Percentiles rank a stretch among this genome's conserved stretches.
Evolutionary conservation across 1,140 invertebrate species (phyloP).

Genomic region (Drosophila kurseongensis): DNA sequence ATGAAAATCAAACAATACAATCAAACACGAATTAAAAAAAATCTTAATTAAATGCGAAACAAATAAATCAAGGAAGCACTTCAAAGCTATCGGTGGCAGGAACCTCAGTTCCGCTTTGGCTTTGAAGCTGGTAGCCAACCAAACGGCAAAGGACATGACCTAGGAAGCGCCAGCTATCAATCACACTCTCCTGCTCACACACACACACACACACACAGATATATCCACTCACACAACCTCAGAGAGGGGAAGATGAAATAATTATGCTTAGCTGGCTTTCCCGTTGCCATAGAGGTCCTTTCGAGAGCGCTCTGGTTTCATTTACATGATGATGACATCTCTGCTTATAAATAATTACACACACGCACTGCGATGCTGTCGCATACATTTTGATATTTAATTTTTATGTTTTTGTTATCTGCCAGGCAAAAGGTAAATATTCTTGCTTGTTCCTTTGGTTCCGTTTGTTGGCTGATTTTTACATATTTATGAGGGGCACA

Average conservation of each 20-base stretch:
- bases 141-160: slow-evolving; percentile 11
- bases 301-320: slow-evolving; percentile 51
- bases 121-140: slow-evolving; percentile 1
- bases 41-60: slow-evolving; percentile 15
- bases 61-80: slow-evolving; percentile 8
- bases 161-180: slow-evolving; percentile 27
- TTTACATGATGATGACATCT: slow-evolving; percentile 74
- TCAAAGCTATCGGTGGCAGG: slow-evolving; percentile 9
- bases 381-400: slow-evolving; percentile 76
- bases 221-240: background rate
- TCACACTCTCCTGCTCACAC: slow-evolving; percentile 14
- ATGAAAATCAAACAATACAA: background rate
- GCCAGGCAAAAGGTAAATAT: slow-evolving; percentile 35
- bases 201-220: background rate
- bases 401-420: slow-evolving; percentile 60
- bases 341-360: slow-evolving; percentile 77
- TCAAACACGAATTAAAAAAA: background rate
- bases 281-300: slow-evolving; percentile 25
- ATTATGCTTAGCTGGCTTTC: slow-evolving; percentile 44
- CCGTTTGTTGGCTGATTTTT: slow-evolving; percentile 22
- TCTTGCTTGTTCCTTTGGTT: slow-evolving; percentile 6
- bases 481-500: slow-evolving; percentile 49
- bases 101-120: background rate
- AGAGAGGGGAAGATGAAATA: slow-evolving; percentile 20
- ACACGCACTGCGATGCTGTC: slow-evolving; percentile 53